These are phyloP conservation scores for Atta cephalotes DNA, from an alignment of 1,140 invertebrate species.

Conservation along the genomic window DNA sequence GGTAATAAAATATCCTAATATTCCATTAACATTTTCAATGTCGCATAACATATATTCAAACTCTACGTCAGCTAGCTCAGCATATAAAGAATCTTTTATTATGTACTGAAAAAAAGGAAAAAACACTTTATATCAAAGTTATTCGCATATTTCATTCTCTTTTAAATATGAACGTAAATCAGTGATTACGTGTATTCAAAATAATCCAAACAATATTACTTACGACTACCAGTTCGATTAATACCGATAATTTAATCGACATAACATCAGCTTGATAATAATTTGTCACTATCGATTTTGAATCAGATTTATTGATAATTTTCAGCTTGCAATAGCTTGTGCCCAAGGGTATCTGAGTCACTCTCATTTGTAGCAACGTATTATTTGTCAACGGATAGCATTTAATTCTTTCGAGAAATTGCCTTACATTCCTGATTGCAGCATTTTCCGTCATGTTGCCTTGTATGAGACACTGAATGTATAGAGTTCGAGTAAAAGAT, in stretches of 20 bases:
- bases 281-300: slow-evolving; percentile 94
- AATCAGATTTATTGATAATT: slow-evolving; percentile 91
- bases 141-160: background rate
- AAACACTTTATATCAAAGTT: too few relatives aligned
- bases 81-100: too few relatives aligned
- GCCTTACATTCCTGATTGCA: slow-evolving; percentile 87
- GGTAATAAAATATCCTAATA: too few relatives aligned
- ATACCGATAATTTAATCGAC: slow-evolving; percentile 89
- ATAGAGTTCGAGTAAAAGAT: slow-evolving; percentile 88
- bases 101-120: too few relatives aligned
- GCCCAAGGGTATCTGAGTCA: slow-evolving; percentile 89
- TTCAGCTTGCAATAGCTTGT: slow-evolving; percentile 89
- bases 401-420: slow-evolving; percentile 76
- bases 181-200: background rate
- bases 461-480: slow-evolving; percentile 91
- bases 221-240: slow-evolving; percentile 93
- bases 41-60: too few relatives aligned
- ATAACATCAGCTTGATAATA: slow-evolving; percentile 94
- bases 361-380: slow-evolving; percentile 81
- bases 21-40: too few relatives aligned
- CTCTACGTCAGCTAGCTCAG: too few relatives aligned
- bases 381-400: slow-evolving; percentile 73
- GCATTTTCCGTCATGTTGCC: slow-evolving; percentile 90
- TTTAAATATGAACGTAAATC: background rate
- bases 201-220: slow-evolving; percentile 65